A percentile compares a stretch with the other conserved stretches of the same genome.
Conservation (phyloP, 2,888 invertebrate species). For the Norana najaformis region DNA sequence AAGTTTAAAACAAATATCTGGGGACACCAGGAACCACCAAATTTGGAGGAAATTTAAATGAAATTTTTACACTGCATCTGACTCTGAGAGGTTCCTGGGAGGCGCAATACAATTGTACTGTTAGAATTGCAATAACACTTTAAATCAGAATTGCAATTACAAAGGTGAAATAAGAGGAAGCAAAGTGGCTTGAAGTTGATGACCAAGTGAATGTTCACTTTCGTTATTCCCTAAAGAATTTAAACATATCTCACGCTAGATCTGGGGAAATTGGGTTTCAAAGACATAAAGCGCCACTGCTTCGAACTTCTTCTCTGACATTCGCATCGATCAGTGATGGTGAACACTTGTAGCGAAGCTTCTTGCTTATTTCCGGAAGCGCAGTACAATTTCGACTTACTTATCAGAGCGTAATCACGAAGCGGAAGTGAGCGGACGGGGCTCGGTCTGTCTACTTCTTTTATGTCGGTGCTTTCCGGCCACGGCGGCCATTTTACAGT, state of each 20-base stretch:
- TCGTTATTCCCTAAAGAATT: too few relatives aligned
- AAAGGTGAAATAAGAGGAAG: neutral
- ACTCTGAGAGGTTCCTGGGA: too few relatives aligned
- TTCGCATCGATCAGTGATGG: neutral
- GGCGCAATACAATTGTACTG: neutral
- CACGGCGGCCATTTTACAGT: slow-evolving; percentile 16
- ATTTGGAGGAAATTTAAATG: too few relatives aligned
- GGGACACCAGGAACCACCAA: too few relatives aligned
- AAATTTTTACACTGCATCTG: too few relatives aligned
- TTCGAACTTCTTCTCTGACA: neutral
- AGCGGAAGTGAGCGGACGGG: neutral
- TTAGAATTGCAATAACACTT: neutral
- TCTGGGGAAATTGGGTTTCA: neutral
- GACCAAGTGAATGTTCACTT: too few relatives aligned
- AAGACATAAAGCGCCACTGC: neutral
- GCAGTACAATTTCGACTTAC: neutral
- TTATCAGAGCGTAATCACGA: neutral
- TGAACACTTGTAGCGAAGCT: neutral
- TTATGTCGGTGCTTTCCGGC: neutral
- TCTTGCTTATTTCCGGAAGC: neutral
- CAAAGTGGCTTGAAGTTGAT: too few relatives aligned
- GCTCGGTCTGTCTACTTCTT: neutral
- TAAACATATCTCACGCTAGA: neutral
- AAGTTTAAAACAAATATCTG: too few relatives aligned
- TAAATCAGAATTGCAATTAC: neutral